Base-by-base conservation (phyloP, 2,888 invertebrate species). In the Cheilosia vulpina region DNA sequence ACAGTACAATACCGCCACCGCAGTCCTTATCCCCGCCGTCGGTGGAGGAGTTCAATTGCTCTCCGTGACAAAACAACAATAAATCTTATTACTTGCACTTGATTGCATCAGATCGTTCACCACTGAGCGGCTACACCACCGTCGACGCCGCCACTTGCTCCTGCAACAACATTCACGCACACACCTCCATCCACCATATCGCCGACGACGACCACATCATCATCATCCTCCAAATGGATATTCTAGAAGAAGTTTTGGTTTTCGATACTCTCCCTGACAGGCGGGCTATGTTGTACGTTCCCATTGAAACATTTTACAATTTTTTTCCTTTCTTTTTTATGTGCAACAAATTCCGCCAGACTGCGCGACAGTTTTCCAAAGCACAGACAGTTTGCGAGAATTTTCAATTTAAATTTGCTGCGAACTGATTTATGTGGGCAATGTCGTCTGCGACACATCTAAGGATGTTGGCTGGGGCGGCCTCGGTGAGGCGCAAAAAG, bases 401-500 rank as follows among this genome's bases (percentile, higher is more conserved):
- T 84, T 87, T 81, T 83, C 78, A 78, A 84, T 87, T 84, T 87
- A 84, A 87, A 87, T 87, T 88, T 87, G 80, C 71, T 73, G 73
- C 60, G 68, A 87, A 87, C 87, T 88, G 88, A 88, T 88, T 88
- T 88, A 88, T 87, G 87, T 88, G 87, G 88, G 88, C 88, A 88
- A 85, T 87, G 80, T 73, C 82, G 87, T 87, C 87, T 85, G 85
- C 81, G 85, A 76, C 80, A 85, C 80, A 66, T 76, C 80, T 47
- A 41, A 76, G 66, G 66, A 75, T 62, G 75, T 68, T 66, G 17
- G 45, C 50, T 27, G 71, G 34, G 41, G 34, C n/a, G 41, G 21
- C 52, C 57, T 21, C 52, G 60, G 45, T 13, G 34, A 17, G 60
- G 68, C 19, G 73, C 11, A 47, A 17, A 15, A 1, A 52, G 52